Conservation (phyloP, 2,797 vertebrate species). For the Pristis pectinata region DNA sequence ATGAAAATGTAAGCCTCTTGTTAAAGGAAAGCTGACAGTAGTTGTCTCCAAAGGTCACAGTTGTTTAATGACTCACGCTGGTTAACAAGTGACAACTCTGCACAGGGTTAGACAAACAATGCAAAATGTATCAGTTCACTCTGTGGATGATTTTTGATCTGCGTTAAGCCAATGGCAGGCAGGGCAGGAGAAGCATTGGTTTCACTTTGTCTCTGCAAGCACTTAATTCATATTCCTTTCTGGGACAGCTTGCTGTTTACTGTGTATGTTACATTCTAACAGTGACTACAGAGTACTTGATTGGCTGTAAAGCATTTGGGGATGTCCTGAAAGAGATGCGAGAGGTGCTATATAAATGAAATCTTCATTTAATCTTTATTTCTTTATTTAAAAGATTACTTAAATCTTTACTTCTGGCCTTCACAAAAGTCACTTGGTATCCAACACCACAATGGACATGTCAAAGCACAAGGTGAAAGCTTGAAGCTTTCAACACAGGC, state of each 20-base stretch:
- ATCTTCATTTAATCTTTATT: too few relatives aligned
- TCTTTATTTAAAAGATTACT: too few relatives aligned
- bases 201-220: neutral
- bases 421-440: too few relatives aligned
- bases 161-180: neutral
- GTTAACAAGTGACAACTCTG: neutral
- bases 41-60: neutral
- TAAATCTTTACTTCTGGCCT: neutral
- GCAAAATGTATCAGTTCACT: neutral
- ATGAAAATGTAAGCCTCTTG: neutral
- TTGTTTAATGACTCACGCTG: neutral
- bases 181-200: too few relatives aligned
- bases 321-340: too few relatives aligned
- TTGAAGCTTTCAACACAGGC: neutral
- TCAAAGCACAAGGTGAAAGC: neutral
- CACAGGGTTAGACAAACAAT: neutral
- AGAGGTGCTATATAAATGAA: neutral
- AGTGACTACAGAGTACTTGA: neutral
- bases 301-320: neutral
- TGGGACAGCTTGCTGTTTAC: too few relatives aligned
- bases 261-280: too few relatives aligned
- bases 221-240: neutral
- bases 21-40: neutral
- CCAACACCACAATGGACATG: neutral
- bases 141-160: neutral